Conservation (phyloP, 2,113 vertebrate genomes). For the human region DNA sequence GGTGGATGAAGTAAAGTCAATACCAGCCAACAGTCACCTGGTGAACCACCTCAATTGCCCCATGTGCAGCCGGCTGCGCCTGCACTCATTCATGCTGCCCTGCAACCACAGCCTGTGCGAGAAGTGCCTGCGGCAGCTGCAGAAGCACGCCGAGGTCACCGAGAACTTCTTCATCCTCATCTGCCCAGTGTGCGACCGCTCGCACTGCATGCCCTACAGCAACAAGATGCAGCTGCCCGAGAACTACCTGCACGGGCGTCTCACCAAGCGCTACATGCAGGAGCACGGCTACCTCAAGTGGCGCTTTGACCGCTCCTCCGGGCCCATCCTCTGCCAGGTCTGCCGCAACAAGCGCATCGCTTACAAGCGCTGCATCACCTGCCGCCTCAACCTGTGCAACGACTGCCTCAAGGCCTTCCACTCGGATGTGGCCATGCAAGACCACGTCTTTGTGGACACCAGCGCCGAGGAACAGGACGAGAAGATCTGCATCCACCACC, state of each 20-base stretch:
- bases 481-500: slow-evolving; percentile 78
- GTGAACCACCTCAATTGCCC: slow-evolving; percentile 78
- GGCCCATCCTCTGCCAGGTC: slow-evolving; percentile 75
- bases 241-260: slow-evolving; percentile 79
- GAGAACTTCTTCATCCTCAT: slow-evolving; percentile 80
- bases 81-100: slow-evolving; percentile 82
- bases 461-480: slow-evolving; percentile 71
- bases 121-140: slow-evolving; percentile 71
- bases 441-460: slow-evolving; percentile 79
- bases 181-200: slow-evolving; percentile 78
- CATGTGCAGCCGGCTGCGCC: slow-evolving; percentile 73
- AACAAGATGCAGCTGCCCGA: slow-evolving; percentile 79
- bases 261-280: slow-evolving; percentile 81
- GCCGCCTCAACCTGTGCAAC: slow-evolving; percentile 80
- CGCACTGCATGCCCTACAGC: slow-evolving; percentile 78
- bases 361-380: slow-evolving; percentile 77
- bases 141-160: slow-evolving; percentile 69
- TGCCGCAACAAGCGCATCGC: slow-evolving; percentile 69
- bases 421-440: slow-evolving; percentile 73
- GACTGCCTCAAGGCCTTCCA: slow-evolving; percentile 78
- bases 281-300: slow-evolving; percentile 76
- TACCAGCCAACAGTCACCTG: neutral
- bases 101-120: slow-evolving; percentile 81
- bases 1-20: neutral
- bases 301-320: slow-evolving; percentile 73